These are phyloP conservation scores for Amorpha juglandis DNA, from an alignment of 2,888 invertebrate genomes.

Conservation along the genomic window DNA sequence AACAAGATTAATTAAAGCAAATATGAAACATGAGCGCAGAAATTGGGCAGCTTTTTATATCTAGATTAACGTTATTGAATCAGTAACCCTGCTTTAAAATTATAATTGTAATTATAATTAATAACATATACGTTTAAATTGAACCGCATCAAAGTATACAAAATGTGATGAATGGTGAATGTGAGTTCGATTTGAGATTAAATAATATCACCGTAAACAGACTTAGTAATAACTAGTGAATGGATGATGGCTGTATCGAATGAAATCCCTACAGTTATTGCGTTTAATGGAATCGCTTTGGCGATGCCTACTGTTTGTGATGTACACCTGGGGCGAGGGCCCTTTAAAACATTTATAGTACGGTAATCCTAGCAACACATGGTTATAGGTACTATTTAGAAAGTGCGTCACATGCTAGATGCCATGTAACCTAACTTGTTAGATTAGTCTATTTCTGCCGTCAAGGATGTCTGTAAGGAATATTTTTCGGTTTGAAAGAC, in stretches of 20 bases:
- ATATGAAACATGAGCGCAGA: neutral
- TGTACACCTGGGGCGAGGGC: too few relatives aligned
- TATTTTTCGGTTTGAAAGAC: too few relatives aligned
- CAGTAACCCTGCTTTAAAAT: neutral
- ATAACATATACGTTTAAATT: neutral
- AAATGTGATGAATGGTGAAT: slow-evolving; percentile 12
- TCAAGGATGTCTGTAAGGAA: too few relatives aligned
- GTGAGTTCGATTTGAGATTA: slow-evolving; percentile 1
- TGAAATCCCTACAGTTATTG: slow-evolving; percentile 34
- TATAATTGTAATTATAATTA: neutral
- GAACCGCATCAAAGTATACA: neutral
- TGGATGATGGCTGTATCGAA: slow-evolving; percentile 31
- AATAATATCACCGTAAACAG: slow-evolving; percentile 33
- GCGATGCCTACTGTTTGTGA: neutral
- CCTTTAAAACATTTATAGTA: too few relatives aligned
- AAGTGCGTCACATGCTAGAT: too few relatives aligned
- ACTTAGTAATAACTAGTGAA: slow-evolving; percentile 35
- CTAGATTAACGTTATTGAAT: too few relatives aligned
- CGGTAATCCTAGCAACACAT: too few relatives aligned
- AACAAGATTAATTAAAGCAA: neutral
- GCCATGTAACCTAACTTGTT: too few relatives aligned
- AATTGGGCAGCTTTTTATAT: too few relatives aligned
- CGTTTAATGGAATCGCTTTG: slow-evolving; percentile 31
- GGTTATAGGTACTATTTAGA: too few relatives aligned
- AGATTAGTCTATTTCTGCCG: too few relatives aligned